Evolutionary conservation across 2,797 vertebrate species (phyloP).

Genomic region (Sparus aurata): DNA sequence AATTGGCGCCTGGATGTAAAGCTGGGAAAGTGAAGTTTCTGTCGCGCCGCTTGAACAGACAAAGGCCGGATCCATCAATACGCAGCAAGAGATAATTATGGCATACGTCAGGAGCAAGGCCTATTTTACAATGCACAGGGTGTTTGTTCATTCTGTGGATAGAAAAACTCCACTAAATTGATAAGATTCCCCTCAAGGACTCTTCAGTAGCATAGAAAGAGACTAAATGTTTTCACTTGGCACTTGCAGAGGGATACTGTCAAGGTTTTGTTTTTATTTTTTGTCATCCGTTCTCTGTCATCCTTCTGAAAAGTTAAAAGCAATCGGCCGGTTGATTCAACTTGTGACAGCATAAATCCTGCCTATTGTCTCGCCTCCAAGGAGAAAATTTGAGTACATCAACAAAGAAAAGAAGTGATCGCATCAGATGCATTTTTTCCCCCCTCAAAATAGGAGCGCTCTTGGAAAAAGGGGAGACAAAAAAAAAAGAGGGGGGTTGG

Average conservation of each 20-base stretch:
- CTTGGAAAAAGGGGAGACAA: background rate
- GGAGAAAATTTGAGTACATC: conserved; percentile 46
- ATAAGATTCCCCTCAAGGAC: conserved; percentile 28
- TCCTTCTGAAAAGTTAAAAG: conserved; percentile 45
- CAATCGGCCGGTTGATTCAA: conserved; percentile 47
- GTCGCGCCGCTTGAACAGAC: conserved; percentile 53
- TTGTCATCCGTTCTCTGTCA: conserved; percentile 26
- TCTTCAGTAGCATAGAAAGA: background rate
- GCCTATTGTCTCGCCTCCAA: conserved; percentile 45
- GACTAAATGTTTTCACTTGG: conserved; percentile 19
- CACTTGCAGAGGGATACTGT: conserved; percentile 16
- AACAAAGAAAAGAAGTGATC: conserved; percentile 41
- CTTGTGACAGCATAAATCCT: conserved; percentile 47
- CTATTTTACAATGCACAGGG: conserved; percentile 4
- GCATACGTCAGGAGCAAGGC: conserved; percentile 42
- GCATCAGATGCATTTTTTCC: conserved; percentile 24
- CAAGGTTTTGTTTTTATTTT: conserved; percentile 4
- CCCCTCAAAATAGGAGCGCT: conserved; percentile 35
- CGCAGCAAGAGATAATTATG: conserved; percentile 47
- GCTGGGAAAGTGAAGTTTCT: conserved; percentile 66
- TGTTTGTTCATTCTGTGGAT: conserved; percentile 14
- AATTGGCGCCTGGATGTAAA: conserved; percentile 53
- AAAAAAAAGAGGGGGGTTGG: conserved; percentile 16
- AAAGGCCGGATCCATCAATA: conserved; percentile 64
- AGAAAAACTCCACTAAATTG: conserved; percentile 27